These are phyloP conservation scores for Misgurnus anguillicaudatus DNA, from an alignment of 2,113 vertebrate genomes.

Conservation along the genomic window DNA sequence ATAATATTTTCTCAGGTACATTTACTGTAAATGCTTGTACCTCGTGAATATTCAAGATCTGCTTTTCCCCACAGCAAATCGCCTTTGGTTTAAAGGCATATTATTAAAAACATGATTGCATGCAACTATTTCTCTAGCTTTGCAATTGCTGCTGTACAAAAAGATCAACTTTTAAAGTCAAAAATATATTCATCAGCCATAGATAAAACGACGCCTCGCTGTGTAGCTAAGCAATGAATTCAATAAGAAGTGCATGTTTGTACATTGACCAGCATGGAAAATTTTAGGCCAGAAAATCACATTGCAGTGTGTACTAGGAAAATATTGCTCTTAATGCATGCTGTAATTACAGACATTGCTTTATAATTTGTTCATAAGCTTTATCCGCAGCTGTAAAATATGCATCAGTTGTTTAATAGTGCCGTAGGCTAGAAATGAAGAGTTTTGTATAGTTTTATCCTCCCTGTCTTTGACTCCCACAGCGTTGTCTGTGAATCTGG, in stretches of 20 bases:
- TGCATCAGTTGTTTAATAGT: slow-evolving; percentile 24
- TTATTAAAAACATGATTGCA: slow-evolving; percentile 37
- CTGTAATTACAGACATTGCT: slow-evolving; percentile 15
- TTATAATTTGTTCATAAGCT: slow-evolving; percentile 10
- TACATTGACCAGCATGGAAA: slow-evolving; percentile 13
- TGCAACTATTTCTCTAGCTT: slow-evolving; percentile 38
- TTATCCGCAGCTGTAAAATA: slow-evolving; percentile 49
- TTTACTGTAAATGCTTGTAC: slow-evolving; percentile 40
- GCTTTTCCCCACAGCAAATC: slow-evolving; percentile 1
- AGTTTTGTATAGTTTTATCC: slow-evolving; percentile 13
- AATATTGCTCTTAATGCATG: slow-evolving; percentile 40
- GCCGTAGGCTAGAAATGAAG: not conserved
- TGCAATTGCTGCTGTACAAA: slow-evolving; percentile 21
- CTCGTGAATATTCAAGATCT: slow-evolving; percentile 28
- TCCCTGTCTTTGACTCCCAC: slow-evolving; percentile 17
- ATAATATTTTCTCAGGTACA: slow-evolving; percentile 54
- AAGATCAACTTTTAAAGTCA: not conserved
- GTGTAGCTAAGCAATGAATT: slow-evolving; percentile 34
- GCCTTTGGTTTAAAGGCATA: slow-evolving; percentile 2
- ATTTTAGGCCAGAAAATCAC: slow-evolving; percentile 4
- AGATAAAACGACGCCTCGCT: slow-evolving; percentile 5
- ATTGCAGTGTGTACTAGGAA: slow-evolving; percentile 14
- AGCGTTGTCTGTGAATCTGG: not conserved
- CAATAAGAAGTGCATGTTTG: slow-evolving; percentile 22
- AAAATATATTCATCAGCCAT: not conserved